phyloP scores from a whole-genome alignment of 2,888 invertebrate species.

The Amphipoea oculea region DNA sequence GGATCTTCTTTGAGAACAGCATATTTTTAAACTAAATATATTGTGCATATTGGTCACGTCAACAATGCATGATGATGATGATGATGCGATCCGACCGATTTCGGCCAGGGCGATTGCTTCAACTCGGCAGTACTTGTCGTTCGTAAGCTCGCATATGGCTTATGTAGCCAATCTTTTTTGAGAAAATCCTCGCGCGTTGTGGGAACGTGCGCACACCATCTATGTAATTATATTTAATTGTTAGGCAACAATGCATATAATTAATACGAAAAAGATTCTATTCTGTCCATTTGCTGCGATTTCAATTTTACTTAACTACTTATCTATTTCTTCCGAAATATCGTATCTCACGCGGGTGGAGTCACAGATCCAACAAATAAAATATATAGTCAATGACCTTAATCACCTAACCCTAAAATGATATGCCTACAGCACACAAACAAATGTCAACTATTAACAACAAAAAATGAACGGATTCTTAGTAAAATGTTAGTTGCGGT shows the following conservation, averaged over 20 bases:
- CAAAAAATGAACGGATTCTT: constrained; percentile 58
- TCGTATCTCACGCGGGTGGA: not conserved
- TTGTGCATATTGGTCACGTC: not conserved
- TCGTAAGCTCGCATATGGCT: no score
- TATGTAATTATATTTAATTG: no score
- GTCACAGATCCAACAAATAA: not conserved
- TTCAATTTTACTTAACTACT: no score
- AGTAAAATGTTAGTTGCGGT: constrained; percentile 69
- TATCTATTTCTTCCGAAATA: no score
- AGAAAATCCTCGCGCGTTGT: no score
- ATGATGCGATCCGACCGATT: no score
- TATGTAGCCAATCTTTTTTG: no score
- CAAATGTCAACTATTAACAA: constrained; percentile 53
- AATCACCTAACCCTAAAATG: constrained; percentile 50
- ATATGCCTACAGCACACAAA: constrained; percentile 35
- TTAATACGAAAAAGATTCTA: not conserved
- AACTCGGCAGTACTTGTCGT: no score
- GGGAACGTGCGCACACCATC: no score
- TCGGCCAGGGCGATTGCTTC: no score
- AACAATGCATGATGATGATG: no score
- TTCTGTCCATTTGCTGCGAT: not conserved
- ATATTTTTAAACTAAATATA: not conserved
- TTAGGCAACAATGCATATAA: not conserved
- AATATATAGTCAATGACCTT: constrained; percentile 42
- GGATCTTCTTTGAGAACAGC: not conserved